Percentiles rank a stretch among this genome's conserved stretches.
Conservation (phyloP, 2,888 invertebrate species). For the Petrolisthes manimaculis region DNA sequence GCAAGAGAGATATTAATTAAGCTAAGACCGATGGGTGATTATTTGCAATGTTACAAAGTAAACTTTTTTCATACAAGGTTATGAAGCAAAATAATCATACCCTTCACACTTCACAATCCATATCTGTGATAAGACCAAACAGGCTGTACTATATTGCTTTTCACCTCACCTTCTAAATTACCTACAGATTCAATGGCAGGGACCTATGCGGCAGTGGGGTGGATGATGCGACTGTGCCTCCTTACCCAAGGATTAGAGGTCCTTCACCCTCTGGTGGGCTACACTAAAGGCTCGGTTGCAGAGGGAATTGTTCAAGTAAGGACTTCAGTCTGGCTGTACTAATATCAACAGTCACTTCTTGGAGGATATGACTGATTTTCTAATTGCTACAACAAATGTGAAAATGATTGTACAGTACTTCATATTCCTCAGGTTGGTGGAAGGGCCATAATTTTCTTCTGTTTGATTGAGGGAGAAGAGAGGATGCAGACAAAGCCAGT, state of each 20-base stretch:
- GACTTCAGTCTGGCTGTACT: neutral
- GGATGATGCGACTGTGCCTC: slow-evolving; percentile 85
- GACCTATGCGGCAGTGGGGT: slow-evolving; percentile 81
- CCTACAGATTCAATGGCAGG: slow-evolving; percentile 76
- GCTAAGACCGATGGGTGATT: too few relatives aligned
- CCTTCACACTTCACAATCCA: too few relatives aligned
- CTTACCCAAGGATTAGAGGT: slow-evolving; percentile 87
- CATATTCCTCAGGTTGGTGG: slow-evolving; percentile 76
- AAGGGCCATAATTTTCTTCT: slow-evolving; percentile 82
- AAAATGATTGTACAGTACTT: neutral
- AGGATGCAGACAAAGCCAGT: slow-evolving; percentile 89
- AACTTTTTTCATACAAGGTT: too few relatives aligned
- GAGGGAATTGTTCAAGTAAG: slow-evolving; percentile 81
- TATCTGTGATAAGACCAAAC: too few relatives aligned
- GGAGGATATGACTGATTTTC: neutral
- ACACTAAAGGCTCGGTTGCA: slow-evolving; percentile 82
- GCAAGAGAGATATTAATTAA: too few relatives aligned
- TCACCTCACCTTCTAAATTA: neutral
- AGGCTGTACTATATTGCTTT: neutral
- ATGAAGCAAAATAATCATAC: too few relatives aligned
- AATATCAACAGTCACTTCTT: too few relatives aligned
- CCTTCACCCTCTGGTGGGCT: slow-evolving; percentile 89
- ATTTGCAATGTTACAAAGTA: too few relatives aligned
- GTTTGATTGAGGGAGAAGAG: slow-evolving; percentile 86
- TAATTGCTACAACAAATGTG: neutral